Conservation (phyloP, 2,113 vertebrate genomes). For the Trogon surrucura region DNA sequence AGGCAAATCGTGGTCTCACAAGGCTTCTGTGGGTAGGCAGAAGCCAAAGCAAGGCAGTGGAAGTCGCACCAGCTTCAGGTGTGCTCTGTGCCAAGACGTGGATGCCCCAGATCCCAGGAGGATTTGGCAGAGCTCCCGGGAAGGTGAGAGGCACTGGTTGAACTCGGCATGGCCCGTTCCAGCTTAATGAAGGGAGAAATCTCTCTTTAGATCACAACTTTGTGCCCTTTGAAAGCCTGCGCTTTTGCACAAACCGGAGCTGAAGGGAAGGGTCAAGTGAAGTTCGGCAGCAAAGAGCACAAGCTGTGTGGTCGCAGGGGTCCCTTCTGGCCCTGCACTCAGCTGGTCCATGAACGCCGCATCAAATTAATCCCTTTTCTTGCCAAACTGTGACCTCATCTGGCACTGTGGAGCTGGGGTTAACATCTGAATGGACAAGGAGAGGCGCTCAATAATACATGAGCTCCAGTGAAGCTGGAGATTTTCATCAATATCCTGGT, state of each 20-base stretch:
- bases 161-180: background rate
- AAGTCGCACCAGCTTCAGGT: background rate
- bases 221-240: background rate
- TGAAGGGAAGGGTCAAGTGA: accelerated
- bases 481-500: background rate
- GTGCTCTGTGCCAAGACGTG: background rate
- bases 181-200: background rate
- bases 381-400: background rate
- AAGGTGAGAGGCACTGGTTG: background rate
- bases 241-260: background rate
- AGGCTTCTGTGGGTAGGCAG: background rate
- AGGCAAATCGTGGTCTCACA: background rate
- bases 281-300: background rate
- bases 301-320: background rate
- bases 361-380: background rate
- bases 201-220: background rate
- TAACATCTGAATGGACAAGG: background rate
- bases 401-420: background rate
- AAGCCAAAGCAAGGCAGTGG: background rate
- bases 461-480: background rate
- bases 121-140: background rate
- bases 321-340: background rate
- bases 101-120: background rate
- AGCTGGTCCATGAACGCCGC: background rate
- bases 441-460: background rate